phyloP scores from a whole-genome alignment of 2,797 vertebrate genomes.

The Buphagus erythrorhynchus region DNA sequence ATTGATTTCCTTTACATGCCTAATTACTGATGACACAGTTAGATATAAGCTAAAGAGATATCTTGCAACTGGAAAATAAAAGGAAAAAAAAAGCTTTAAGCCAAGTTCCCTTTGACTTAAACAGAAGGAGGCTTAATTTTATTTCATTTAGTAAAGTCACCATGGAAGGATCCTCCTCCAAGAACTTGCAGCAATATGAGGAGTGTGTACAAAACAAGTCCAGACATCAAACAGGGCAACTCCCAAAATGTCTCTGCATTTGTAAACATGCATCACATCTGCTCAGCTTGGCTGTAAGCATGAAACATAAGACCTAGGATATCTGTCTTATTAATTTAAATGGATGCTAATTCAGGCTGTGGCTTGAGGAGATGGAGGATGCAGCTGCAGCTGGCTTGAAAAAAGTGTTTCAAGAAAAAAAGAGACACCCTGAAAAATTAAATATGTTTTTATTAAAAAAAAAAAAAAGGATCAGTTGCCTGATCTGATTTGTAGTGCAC shows the following conservation, averaged over 20 bases:
- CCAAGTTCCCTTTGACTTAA: constrained; percentile 11
- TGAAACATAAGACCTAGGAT: constrained; percentile 29
- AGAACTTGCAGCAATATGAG: constrained; percentile 7
- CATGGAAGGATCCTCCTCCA: constrained; percentile 11
- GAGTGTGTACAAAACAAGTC: constrained; percentile 52
- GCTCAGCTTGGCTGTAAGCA: constrained; percentile 27
- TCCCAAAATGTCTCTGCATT: constrained; percentile 48
- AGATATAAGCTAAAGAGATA: constrained; percentile 21
- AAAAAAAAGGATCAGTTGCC: neutral
- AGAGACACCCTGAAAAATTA: neutral
- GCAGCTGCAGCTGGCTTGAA: constrained; percentile 9
- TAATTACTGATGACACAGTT: constrained; percentile 59
- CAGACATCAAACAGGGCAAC: constrained; percentile 55
- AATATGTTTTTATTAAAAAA: neutral
- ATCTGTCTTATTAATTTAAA: constrained; percentile 16
- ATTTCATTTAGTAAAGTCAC: constrained; percentile 22
- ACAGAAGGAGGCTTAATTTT: constrained; percentile 4
- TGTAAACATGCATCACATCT: constrained; percentile 60
- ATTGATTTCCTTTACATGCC: constrained; percentile 57
- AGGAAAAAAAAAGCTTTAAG: neutral
- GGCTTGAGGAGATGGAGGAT: neutral
- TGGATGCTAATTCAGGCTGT: constrained; percentile 14
- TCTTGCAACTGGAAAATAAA: neutral
- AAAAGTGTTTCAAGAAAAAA: neutral
- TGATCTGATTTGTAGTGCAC: neutral